These are phyloP conservation scores for Eciton burchellii DNA, from an alignment of 1,140 invertebrate species.

Conservation along the genomic window DNA sequence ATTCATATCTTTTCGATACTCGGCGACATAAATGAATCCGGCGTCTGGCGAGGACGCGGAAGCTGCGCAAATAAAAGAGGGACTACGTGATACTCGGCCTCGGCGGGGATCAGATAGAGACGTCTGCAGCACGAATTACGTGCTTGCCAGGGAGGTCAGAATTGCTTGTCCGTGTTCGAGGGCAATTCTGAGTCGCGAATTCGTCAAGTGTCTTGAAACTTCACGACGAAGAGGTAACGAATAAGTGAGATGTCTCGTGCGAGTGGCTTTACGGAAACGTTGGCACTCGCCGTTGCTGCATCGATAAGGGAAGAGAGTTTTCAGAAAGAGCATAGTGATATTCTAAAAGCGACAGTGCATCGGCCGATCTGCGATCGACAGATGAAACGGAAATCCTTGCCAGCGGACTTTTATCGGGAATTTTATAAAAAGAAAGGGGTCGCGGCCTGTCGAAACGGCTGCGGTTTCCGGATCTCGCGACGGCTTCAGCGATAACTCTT, in stretches of 20 bases:
- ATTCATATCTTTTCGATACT: constrained; percentile 62
- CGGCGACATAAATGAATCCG: constrained; percentile 49
- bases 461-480: constrained; percentile 51
- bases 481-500: constrained; percentile 50
- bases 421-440: constrained; percentile 63
- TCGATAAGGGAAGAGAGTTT: too few species aligned
- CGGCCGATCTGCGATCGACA: constrained; percentile 57
- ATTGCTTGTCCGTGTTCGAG: neutral
- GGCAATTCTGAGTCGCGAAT: neutral
- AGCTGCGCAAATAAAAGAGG: constrained; percentile 3
- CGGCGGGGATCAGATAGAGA: neutral
- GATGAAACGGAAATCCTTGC: constrained; percentile 69
- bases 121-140: neutral
- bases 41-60: neutral
- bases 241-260: too few species aligned
- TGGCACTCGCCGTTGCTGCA: neutral
- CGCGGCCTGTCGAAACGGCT: constrained; percentile 46
- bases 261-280: neutral
- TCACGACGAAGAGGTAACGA: too few species aligned
- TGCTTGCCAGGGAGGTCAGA: neutral
- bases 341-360: constrained; percentile 23
- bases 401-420: constrained; percentile 67
- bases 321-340: constrained; percentile 6
- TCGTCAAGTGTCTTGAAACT: too few species aligned
- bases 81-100: neutral